Evolutionary conservation across 2,113 vertebrate genomes (phyloP), one percentile per base, ranked within the genome.

Genomic region (Galemys pyrenaicus): DNA sequence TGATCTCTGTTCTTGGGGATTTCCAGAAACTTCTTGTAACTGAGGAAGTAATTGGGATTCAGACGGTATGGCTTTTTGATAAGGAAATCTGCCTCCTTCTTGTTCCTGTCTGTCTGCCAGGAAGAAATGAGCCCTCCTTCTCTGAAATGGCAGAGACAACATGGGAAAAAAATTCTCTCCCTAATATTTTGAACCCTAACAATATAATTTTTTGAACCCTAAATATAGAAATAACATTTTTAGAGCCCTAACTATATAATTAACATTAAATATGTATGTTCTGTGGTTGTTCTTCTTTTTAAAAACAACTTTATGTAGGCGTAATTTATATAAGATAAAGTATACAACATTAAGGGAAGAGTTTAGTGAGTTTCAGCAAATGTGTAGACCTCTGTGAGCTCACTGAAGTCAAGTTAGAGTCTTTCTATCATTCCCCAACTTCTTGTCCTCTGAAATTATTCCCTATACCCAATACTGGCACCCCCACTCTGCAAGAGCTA

Each of bases 1-100:
- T 93, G 46, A 65, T 88, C 13, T 73, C 39, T 86, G 26, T 11
- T 74, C 73, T 89, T 74, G 17, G n/a, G 13, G 30, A 4, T 67
- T 89, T 92, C 49, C 64, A 73, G 65, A 28, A 87, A 92, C 26
- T n/a, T 65, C n/a, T 17, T 90, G 20, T 81, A 86, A 85, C 64
- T 64, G 54, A 85, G 56, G 58, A 78, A 30, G 24, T 87, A 78
- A 65, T 15, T 65, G 68, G 39, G 32, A 88, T 51, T 73, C 51
- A 85, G 32, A 20, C 65, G 51, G 17, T 56, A 58, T n/a, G 51
- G 60, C 17, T 81, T 54, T 51, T 24, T 78, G 41, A 77, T 8
- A 54, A 64, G 24, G 35, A 86, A 81, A 46, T 32, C 9, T 41
- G 10, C 37, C 15, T 73, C 6, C 4, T 2, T 75, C 37, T 35